Evolutionary conservation across 2,888 invertebrate species (phyloP).

Genomic region (Pterostichus madidus): DNA sequence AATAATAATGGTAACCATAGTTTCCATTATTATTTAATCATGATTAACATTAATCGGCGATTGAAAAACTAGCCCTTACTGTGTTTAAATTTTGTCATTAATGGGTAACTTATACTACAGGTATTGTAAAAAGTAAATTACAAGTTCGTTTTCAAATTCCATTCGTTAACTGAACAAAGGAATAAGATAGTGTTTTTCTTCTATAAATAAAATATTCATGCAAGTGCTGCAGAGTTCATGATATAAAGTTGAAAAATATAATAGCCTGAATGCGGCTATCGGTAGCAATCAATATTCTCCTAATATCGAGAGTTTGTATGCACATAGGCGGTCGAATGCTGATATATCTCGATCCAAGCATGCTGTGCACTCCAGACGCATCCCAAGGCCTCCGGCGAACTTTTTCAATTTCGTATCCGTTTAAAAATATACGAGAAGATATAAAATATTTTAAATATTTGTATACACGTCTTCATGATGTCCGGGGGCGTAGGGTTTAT

Average conservation of each 20-base stretch:
- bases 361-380: conserved; percentile 35
- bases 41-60: too few species aligned
- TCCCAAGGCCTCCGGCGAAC: conserved; percentile 23
- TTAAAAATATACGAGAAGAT: conserved; percentile 59
- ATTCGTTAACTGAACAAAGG: too few species aligned
- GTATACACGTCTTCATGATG: conserved; percentile 61
- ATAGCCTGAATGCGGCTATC: neutral
- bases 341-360: conserved; percentile 6
- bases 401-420: conserved; percentile 64
- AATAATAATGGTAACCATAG: too few species aligned
- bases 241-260: neutral
- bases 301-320: conserved; percentile 8
- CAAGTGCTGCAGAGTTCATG: too few species aligned
- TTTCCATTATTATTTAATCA: too few species aligned
- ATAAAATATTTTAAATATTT: conserved; percentile 64
- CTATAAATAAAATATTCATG: too few species aligned
- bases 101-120: too few species aligned
- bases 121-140: too few species aligned
- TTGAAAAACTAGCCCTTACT: too few species aligned
- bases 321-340: neutral
- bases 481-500: conserved; percentile 51
- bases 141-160: too few species aligned
- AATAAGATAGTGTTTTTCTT: too few species aligned
- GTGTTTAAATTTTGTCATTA: too few species aligned
- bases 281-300: neutral